Evolutionary conservation across 2,113 vertebrate genomes (phyloP).

Genomic region (Phylloscopus trochilus): DNA sequence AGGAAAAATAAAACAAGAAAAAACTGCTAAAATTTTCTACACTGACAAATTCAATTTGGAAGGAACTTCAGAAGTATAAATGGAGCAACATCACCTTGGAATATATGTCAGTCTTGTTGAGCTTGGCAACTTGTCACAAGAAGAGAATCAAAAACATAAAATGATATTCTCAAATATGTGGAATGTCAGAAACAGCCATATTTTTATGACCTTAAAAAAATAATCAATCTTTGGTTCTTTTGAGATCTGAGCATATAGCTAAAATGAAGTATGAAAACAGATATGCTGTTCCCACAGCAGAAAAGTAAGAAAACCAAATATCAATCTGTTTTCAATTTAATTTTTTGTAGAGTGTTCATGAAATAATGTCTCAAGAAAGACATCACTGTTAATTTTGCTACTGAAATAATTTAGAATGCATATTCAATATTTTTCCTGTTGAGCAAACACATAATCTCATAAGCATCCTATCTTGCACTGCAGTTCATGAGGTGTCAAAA

Average conservation of each 20-base stretch:
- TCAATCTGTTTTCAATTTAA: neutral
- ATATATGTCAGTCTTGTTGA: neutral
- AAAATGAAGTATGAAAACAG: neutral
- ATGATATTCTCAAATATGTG: neutral
- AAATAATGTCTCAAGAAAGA: neutral
- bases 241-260: neutral
- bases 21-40: neutral
- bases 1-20: neutral
- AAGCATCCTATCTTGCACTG: neutral
- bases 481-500: neutral
- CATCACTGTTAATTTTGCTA: neutral
- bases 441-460: neutral
- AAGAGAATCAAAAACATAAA: neutral
- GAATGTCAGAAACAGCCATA: neutral
- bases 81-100: neutral
- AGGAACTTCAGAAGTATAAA: neutral
- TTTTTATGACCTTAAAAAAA: neutral
- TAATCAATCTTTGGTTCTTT: neutral
- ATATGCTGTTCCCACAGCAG: neutral
- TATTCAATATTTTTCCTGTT: neutral
- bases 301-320: neutral
- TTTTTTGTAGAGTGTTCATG: neutral
- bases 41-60: neutral
- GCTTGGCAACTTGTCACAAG: neutral
- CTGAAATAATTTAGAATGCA: neutral